Percentiles rank a stretch among this genome's conserved stretches.
phyloP scores from a whole-genome alignment of 1,140 invertebrate genomes.

The Oncopodura yosiiana region DNA sequence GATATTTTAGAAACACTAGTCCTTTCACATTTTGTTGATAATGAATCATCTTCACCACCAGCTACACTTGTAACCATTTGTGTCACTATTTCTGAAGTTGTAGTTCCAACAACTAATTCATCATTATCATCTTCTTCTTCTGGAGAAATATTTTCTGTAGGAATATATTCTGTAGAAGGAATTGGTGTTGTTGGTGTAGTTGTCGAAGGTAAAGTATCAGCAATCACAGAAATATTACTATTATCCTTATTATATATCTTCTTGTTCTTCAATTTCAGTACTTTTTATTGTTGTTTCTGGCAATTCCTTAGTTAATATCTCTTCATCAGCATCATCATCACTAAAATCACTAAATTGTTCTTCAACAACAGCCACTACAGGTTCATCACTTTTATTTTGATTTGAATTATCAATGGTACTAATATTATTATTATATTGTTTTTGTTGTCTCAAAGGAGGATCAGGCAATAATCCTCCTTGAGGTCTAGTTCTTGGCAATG shows the following conservation, averaged over 20 bases:
- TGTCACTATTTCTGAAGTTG: too few relatives aligned
- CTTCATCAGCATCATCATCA: slow-evolving; percentile 31
- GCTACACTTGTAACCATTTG: too few relatives aligned
- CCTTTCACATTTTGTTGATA: too few relatives aligned
- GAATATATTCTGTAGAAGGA: too few relatives aligned
- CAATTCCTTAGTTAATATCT: slow-evolving; percentile 14
- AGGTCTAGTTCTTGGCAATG: too few relatives aligned
- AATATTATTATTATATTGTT: not conserved
- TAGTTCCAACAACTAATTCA: too few relatives aligned
- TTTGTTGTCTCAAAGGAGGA: slow-evolving; percentile 6
- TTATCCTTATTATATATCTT: not conserved
- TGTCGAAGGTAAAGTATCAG: not conserved
- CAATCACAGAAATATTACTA: not conserved
- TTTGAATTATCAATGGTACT: not conserved
- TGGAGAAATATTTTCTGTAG: too few relatives aligned
- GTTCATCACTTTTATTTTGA: not conserved
- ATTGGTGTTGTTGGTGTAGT: too few relatives aligned
- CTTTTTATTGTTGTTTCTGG: not conserved
- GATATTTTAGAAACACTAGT: too few relatives aligned
- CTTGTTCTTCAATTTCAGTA: not conserved
- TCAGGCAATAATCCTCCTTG: too few relatives aligned
- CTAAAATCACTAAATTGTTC: slow-evolving; percentile 32
- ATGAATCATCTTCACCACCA: too few relatives aligned
- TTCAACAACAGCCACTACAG: not conserved
- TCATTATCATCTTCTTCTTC: too few relatives aligned